Evolutionary conservation across 2,113 vertebrate species (phyloP), one percentile per base, ranked within the genome.

Genomic region (Sebastes schlegelii): DNA sequence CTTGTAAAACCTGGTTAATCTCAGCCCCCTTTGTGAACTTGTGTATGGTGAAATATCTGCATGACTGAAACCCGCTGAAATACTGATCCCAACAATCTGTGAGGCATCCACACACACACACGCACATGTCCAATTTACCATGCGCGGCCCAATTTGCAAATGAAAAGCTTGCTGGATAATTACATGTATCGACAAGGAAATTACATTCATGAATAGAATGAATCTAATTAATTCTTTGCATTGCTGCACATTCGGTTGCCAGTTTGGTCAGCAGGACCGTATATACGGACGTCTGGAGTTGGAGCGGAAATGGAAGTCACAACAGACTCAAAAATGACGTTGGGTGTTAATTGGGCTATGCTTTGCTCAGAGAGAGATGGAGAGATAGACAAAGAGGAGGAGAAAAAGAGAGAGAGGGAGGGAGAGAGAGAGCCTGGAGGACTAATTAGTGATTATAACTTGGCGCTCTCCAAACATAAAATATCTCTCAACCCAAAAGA

Each of bases 361-460:
- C 83, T 87, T 89, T 80, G 89, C 85, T 90, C 88, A 88, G 64
- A 85, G 65, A 86, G 88, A 86, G 78, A 88, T 66, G 62, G 77
- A 86, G 80, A 90, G 75, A 90, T 63, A 91, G 86, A 88, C 66
- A 90, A 72, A 85, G 42, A 78, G 82, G 76, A 80, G 69, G 88
- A 70, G 84, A 68, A 72, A 74, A 61, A 60, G 81, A 84, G 78
- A 80, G 77, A 86, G 58, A 74, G 75, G 48, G 82, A 73, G 70
- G 49, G 78, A 57, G 74, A 86, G 77, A 90, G 63, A 90, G 87
- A 95, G 93, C 93, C 95, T 94, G 89, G 87, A 95, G 94, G 91
- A 93, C 91, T 95, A 94, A 95, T 95, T 95, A 94, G 92, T 92
- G 92, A 95, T 94, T 93, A 94, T 93, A 92, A 93, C 90, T 92